Evolutionary conservation across 2,888 invertebrate genomes (phyloP), one percentile per base, ranked within the genome.

Genomic region (Ormyrus rosae): DNA sequence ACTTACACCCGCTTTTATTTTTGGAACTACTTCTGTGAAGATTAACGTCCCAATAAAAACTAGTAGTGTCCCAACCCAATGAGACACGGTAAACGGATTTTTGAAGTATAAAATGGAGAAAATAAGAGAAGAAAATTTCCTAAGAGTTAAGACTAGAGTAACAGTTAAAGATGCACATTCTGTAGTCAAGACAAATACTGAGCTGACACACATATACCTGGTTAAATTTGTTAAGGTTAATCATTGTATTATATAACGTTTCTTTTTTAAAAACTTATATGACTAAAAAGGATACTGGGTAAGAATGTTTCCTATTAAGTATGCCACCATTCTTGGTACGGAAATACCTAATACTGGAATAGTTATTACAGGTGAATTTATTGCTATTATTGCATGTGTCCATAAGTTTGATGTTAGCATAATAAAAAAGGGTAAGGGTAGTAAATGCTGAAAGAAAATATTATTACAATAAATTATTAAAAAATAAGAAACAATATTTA

Each of bases 121-220:
- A n/a, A 99, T 91, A 56, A 99, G 92, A 0, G 98, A 98, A 53
- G 97, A 93, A 89, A 99, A 99, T 91, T 99, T 99, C 70, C 99
- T 93, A 75, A 99, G 91, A 0, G 99, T 99, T 51, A 99, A 96
- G 0, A 99, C 97, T 84, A 99, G 92, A 0, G 99, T 99, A 1
- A 99, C 98, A 0, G 98, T 97, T 64, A 99, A 91, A 0, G 99
- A 98, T 0, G 97, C 94, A 88, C 98, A 98, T 91, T 98, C 98
- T 0, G 99, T 96, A 0, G 98, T 99, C 87, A 99, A 92, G 51
- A 96, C 94, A 88, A 98, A 99, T 1, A 99, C 99, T 8, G 97
- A 96, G 89, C 97, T 96, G 82, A 99, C 99, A 90, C 99, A 99
- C 81, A 98, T 89, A 88, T 94, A 94, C 91, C 94, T 94, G 89